Percentiles rank a stretch among this genome's conserved stretches.
These are phyloP conservation scores for Macaria notata DNA, from an alignment of 2,888 invertebrate genomes.

Conservation along the genomic window DNA sequence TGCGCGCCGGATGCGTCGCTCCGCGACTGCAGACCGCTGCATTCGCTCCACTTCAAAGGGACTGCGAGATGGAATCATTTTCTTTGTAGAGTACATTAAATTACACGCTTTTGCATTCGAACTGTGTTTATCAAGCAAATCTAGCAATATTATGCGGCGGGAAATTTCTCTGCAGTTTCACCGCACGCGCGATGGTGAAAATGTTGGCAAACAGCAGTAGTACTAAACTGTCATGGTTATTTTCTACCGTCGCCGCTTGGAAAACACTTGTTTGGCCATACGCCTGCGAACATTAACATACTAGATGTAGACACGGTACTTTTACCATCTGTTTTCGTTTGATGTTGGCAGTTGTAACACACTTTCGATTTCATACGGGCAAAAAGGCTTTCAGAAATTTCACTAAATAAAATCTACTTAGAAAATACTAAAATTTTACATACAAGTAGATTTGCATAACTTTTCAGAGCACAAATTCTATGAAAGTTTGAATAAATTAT, in stretches of 20 bases:
- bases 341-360: neutral
- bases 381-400: slow-evolving; percentile 16
- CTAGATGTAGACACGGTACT: slow-evolving; percentile 23
- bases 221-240: slow-evolving; percentile 19
- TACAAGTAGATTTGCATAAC: slow-evolving; percentile 10
- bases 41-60: slow-evolving; percentile 16
- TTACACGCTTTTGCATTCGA: slow-evolving; percentile 26
- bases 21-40: slow-evolving; percentile 22
- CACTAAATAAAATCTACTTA: slow-evolving; percentile 6
- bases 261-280: slow-evolving; percentile 19
- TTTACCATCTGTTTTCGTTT: slow-evolving; percentile 15
- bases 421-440: slow-evolving; percentile 1
- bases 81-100: slow-evolving; percentile 24
- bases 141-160: slow-evolving; percentile 17
- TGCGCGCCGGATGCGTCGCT: slow-evolving; percentile 37
- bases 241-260: slow-evolving; percentile 5
- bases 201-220: slow-evolving; percentile 15
- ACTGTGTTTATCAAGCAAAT: slow-evolving; percentile 22
- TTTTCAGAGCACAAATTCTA: slow-evolving; percentile 6
- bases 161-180: slow-evolving; percentile 31
- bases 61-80: slow-evolving; percentile 30
- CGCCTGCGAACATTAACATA: slow-evolving; percentile 22
- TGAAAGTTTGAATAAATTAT: slow-evolving; percentile 1
- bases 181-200: slow-evolving; percentile 20
- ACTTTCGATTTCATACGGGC: slow-evolving; percentile 21